Base-by-base conservation (phyloP, 1,140 invertebrate genomes). In the Nasonia vitripennis region DNA sequence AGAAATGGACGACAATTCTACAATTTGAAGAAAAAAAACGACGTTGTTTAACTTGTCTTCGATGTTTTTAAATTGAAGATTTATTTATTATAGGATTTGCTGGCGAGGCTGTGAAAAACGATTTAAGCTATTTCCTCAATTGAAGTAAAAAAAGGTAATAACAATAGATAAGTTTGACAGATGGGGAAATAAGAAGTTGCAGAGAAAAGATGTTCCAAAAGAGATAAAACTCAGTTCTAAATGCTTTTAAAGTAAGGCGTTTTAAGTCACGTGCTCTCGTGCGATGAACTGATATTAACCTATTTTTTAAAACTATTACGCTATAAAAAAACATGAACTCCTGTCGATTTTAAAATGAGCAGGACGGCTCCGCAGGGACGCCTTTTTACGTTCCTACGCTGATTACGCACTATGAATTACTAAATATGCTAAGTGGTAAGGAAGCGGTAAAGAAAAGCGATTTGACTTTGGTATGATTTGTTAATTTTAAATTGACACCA, bases 71-170 rank as follows among this genome's bases (percentile, higher is more conserved):
- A 71, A 86, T 81, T 80, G 84, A 83, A 81, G 78, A 83, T 83
- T 85, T 81, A 82, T 83, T 85, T 77, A 62, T 62, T 62, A 71
- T 84, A 85, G 73, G 84, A 84, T 84, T 88, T 84, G 80, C 83
- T 88, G 83, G 87, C 84, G 85, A 86, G 87, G 87, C 87, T 88
- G 87, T 88, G 87, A 88, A 86, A 81, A 86, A 34, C 48, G 71
- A 85, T 78, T 74, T 68, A 83, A 79, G 23, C 23, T 79, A 79
- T 86, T 86, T 79, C 70, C 80, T 71, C 0, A 48, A 20, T 70
- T 77, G 85, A 68, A 86, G 67, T 73, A 79, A 80, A 74, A 74
- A 31, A 67, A 68, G 70, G n/a, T 78, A 79, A 83, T 79, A 79
- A 83, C 68, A 83, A 83, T 83, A 83, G 45, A 86, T 86, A 86